Base-by-base conservation (phyloP, 2,797 vertebrate species). In the Smutsia temminckii region DNA sequence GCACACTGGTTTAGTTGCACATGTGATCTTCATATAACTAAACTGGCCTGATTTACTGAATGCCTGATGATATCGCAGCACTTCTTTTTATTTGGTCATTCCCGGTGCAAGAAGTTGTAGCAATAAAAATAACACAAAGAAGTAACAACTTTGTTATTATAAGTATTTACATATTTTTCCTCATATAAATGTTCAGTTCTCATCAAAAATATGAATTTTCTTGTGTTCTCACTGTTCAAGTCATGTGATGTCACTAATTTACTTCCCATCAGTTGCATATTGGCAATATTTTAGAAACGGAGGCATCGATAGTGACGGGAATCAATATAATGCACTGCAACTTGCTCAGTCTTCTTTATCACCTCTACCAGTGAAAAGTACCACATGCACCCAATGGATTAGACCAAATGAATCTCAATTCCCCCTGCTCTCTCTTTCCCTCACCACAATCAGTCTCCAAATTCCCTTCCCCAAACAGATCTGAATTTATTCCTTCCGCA, bases 41-140 rank as follows among this genome's bases (percentile, higher is more conserved):
- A 55, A 77, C 10, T 77, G 61, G 10, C 6, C 49, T 78, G 68
- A 94, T 85, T 46, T 68, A 57, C 21, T 91, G 66, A 78, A n/a
- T 8, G 87, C 4, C 10, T 85, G 13, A 64, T 84, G 79, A 55
- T 55, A 61, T 64, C 23, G 69, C 37, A 75, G 17, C 9, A 51
- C 59, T 96, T 95, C 29, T 84, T 93, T 80, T 91, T 75, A 66
- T 84, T 75, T 68, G 49, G 7, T 79, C 42, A 87, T 87, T 79
- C 42, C 7, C 17, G 91, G 37, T 61, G 46, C 6, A n/a, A 92
- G n/a, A 78, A 95, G 66, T 49, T 77, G 7, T 34, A 75, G 20
- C 59, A 84, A 64, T 86, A 78, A 92, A 96, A 93, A 80, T 66
- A 84, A 89, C 40, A 94, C 40, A 4, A 6, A 93, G 21, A 92